These are phyloP conservation scores for Campoplex nolae DNA, from an alignment of 2,888 invertebrate species.

Conservation along the genomic window DNA sequence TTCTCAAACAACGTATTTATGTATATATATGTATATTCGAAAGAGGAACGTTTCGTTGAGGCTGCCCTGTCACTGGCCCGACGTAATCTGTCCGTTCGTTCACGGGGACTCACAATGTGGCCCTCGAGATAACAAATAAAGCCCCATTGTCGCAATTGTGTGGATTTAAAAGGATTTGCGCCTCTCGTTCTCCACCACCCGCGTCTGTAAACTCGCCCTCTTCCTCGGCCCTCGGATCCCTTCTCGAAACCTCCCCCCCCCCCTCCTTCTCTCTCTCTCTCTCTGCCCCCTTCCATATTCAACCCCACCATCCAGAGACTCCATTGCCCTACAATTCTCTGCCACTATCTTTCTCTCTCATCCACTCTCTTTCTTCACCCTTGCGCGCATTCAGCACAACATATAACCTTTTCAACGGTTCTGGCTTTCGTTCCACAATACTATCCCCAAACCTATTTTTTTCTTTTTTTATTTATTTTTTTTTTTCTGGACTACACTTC, in stretches of 20 bases:
- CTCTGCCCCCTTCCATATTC: slow-evolving; percentile 2
- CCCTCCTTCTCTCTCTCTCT: no score
- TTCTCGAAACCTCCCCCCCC: slow-evolving; percentile 45
- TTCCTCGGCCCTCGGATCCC: slow-evolving; percentile 65
- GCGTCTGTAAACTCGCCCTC: slow-evolving; percentile 46
- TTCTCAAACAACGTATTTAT: neutral
- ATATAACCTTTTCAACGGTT: slow-evolving; percentile 58
- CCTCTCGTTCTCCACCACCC: slow-evolving; percentile 73
- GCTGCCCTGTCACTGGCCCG: slow-evolving; percentile 83
- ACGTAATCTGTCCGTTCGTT: slow-evolving; percentile 85
- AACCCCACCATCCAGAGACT: slow-evolving; percentile 49
- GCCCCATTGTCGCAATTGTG: slow-evolving; percentile 85
- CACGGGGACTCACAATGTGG: slow-evolving; percentile 85
- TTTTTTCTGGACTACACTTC: neutral
- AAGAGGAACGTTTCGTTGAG: slow-evolving; percentile 79
- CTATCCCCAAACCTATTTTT: slow-evolving; percentile 27
- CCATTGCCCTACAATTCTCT: slow-evolving; percentile 53
- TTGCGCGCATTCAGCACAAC: slow-evolving; percentile 37
- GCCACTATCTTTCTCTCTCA: slow-evolving; percentile 27
- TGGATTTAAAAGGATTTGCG: slow-evolving; percentile 85
- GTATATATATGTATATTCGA: slow-evolving; percentile 22
- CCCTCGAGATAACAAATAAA: slow-evolving; percentile 85
- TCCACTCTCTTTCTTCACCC: slow-evolving; percentile 30
- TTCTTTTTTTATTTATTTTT: no score
- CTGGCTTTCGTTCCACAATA: slow-evolving; percentile 60